Conservation (phyloP, 1,140 invertebrate genomes). For the Drosophila ambigua region DNA sequence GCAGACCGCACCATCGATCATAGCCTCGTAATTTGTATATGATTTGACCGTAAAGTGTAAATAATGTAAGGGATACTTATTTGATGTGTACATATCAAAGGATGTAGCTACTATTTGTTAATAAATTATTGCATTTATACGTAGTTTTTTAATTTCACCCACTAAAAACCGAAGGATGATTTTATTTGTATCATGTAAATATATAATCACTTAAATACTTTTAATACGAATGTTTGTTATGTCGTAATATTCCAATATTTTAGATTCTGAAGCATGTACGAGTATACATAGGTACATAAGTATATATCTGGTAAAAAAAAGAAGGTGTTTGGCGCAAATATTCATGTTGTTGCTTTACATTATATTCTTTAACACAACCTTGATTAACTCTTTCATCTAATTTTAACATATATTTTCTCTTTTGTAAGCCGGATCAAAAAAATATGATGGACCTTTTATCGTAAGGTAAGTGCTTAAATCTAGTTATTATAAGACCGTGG, state of each 20-base stretch:
- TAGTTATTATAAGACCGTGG: neutral
- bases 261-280: no score
- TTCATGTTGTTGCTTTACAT: no score
- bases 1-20: constrained; percentile 17
- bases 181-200: neutral
- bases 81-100: constrained; percentile 43
- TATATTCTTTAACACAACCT: neutral
- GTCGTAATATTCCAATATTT: no score
- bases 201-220: neutral
- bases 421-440: constrained; percentile 46
- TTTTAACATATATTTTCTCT: neutral
- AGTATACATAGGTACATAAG: no score
- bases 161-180: neutral
- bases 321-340: no score
- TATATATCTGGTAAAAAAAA: no score
- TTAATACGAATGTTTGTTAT: no score
- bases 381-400: neutral
- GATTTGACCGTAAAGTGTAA: constrained; percentile 17
- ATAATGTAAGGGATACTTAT: constrained; percentile 33
- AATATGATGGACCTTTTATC: constrained; percentile 50
- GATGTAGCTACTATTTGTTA: constrained; percentile 37
- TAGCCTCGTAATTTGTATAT: constrained; percentile 8
- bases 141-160: constrained; percentile 15
- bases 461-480: constrained; percentile 31
- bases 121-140: constrained; percentile 53